Conservation (phyloP, 2,113 vertebrate genomes). For the Ahaetulla prasina region DNA sequence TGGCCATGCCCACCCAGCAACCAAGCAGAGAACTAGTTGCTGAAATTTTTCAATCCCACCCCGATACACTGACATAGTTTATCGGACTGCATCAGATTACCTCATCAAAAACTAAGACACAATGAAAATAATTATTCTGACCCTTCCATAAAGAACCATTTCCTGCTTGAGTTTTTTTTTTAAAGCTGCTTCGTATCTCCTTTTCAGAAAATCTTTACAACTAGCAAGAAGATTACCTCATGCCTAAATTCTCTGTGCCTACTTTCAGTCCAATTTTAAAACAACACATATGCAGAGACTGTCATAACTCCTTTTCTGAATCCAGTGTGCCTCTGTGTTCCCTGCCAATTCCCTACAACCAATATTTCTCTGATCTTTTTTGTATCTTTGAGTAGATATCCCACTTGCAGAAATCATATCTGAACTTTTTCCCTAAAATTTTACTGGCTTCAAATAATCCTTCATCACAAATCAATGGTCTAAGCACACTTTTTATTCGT, state of each 20-base stretch:
- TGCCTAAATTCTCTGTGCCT: background rate
- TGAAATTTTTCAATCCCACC: too few relatives aligned
- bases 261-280: constrained; percentile 17
- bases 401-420: background rate
- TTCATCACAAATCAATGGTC: background rate
- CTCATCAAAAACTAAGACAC: constrained; percentile 17
- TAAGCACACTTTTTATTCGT: background rate
- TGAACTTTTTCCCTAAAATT: background rate
- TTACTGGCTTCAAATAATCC: background rate
- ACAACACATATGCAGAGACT: background rate
- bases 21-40: too few relatives aligned
- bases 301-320: background rate
- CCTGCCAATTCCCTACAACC: background rate
- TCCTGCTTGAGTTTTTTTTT: background rate
- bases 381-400: background rate
- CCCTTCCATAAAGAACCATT: background rate
- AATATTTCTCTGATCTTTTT: constrained; percentile 28
- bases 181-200: background rate
- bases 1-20: too few relatives aligned
- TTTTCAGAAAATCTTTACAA: constrained; percentile 16
- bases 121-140: constrained; percentile 39
- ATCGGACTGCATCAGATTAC: constrained; percentile 1
- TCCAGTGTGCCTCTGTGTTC: background rate
- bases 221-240: background rate
- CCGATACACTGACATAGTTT: background rate